These are phyloP conservation scores for Nasalis larvatus DNA, from an alignment of 2,113 vertebrate genomes.

Conservation along the genomic window DNA sequence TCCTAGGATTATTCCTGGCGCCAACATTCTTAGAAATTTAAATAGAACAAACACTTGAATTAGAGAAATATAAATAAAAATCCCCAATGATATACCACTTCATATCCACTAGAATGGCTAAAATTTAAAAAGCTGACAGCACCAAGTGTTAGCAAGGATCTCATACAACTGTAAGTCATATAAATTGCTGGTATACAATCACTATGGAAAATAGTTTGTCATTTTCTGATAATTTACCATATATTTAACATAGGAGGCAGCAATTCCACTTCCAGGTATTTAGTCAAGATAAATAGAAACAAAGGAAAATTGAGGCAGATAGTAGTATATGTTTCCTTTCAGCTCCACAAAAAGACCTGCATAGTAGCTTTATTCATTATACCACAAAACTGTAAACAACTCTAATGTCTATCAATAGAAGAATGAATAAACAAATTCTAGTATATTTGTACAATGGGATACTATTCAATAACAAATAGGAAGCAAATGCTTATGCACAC, in stretches of 20 bases:
- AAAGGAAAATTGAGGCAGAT: background rate
- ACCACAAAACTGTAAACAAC: background rate
- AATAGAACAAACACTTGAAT: background rate
- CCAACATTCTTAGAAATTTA: background rate
- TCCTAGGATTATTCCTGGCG: background rate
- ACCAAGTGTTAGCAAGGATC: background rate
- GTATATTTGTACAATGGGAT: background rate
- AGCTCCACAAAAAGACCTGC: background rate
- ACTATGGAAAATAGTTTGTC: background rate
- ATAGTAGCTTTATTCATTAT: background rate
- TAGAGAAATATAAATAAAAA: background rate
- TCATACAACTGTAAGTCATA: background rate
- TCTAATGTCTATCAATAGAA: background rate
- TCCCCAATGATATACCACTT: background rate
- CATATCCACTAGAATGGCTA: background rate
- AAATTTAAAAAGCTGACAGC: background rate
- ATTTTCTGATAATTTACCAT: background rate
- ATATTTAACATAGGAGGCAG: background rate
- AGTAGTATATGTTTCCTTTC: background rate
- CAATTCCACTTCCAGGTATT: background rate
- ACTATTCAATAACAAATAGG: background rate
- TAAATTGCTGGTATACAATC: background rate
- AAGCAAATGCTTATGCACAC: background rate
- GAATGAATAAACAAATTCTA: background rate
- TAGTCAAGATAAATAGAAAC: background rate